A percentile compares a stretch with the other conserved stretches of the same genome.
phyloP scores from a whole-genome alignment of 1,140 invertebrate species.

The Daktulosphaira vitifoliae region DNA sequence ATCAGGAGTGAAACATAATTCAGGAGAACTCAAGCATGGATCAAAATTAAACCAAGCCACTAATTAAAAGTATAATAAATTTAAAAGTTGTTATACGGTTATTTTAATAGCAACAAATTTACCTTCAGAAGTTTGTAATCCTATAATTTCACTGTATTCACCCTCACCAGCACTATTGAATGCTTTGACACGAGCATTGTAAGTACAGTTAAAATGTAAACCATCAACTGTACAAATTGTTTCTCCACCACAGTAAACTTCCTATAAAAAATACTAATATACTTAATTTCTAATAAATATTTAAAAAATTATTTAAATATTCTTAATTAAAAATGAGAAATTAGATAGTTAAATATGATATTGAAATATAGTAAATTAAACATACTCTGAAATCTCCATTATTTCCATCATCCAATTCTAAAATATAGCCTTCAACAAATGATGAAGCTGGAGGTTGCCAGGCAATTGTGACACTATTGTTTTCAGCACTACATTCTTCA shows the following conservation, averaged over 20 bases:
- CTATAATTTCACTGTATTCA: constrained; percentile 88
- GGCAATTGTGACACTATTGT: constrained; percentile 93
- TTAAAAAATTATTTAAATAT: constrained; percentile 1
- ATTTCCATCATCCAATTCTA: constrained; percentile 92
- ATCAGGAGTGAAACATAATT: constrained; percentile 77
- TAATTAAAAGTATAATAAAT: constrained; percentile 48
- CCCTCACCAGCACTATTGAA: constrained; percentile 94
- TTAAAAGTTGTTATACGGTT: not conserved
- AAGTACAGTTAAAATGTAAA: constrained; percentile 93
- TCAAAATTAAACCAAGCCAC: constrained; percentile 97
- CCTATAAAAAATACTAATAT: constrained; percentile 55
- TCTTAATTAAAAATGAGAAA: no score
- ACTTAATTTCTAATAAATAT: not conserved
- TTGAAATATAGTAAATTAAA: not conserved
- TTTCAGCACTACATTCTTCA: constrained; percentile 94
- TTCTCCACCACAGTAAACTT: constrained; percentile 96
- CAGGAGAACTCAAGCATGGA: constrained; percentile 57
- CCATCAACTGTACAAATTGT: constrained; percentile 97
- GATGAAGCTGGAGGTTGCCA: constrained; percentile 84
- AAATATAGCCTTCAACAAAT: constrained; percentile 84
- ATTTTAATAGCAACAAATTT: no score
- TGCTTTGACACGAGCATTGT: constrained; percentile 94
- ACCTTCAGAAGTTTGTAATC: constrained; percentile 95
- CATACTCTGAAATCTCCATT: constrained; percentile 84
- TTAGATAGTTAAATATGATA: not conserved